Evolutionary conservation across 2,888 invertebrate species (phyloP), one percentile per base, ranked within the genome.

Genomic region (Dolichomitus sp.): DNA sequence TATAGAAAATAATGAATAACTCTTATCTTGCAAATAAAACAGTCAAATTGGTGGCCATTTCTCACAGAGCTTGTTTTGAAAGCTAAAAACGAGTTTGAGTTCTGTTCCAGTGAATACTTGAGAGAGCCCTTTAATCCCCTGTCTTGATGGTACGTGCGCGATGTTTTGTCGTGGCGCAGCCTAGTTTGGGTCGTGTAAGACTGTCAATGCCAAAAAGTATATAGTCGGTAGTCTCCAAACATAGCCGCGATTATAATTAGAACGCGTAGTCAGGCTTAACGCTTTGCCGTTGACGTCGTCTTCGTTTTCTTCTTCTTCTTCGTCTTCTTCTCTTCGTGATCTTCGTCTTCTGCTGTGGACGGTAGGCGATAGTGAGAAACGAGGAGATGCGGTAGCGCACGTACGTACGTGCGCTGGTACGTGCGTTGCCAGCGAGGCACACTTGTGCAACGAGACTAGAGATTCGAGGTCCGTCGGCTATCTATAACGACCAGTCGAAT

Each of bases 221-320:
- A 89, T 91, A 87, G 89, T 87, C 84, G 80, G 83, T 79, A 77
- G 79, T 78, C 81, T 88, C 90, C 90, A 90, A 92, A 92, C 87
- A 90, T 92, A 91, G 92, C 90, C 84, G 87, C 89, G 87, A 78
- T 87, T 93, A 92, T 92, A 92, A 93, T 93, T 92, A 93, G 92
- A 90, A 87, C 82, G 84, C 86, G 87, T 86, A 88, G 89, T 85
- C 83, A 84, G 80, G 78, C 86, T 74, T 76, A 84, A 84, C 65
- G 59, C 75, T 52, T 65, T 52, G 23, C 68, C 61, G 73, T 70
- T 66, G 59, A 42, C 66, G 81, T 72, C 68, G 57, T 66, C 68
- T 63, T 75, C 63, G 52, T 65, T 48, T 65, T 75, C 65, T 23
- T 61, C 73, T 57, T 61, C 63, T 23, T 69, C 70, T 52, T 61